A percentile compares a stretch with the other conserved stretches of the same genome.
Conservation (phyloP, 2,113 vertebrate genomes). For the Balaenoptera acutorostrata region DNA sequence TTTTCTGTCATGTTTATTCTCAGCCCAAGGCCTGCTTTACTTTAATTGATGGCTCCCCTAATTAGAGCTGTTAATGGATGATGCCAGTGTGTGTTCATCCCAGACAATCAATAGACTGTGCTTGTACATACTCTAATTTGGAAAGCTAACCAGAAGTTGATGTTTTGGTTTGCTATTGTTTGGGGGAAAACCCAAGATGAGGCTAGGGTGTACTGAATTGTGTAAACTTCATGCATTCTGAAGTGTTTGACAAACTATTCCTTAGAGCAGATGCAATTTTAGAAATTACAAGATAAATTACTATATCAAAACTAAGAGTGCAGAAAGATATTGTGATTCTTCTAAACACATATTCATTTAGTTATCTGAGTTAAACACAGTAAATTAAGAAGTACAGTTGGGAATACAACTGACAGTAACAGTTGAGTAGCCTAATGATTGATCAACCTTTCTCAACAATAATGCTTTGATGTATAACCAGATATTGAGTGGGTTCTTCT, state of each 20-base stretch:
- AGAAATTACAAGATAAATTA: constrained; percentile 5
- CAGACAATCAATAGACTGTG: constrained; percentile 51
- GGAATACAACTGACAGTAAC: not conserved
- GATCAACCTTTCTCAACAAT: constrained; percentile 6
- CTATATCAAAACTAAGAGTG: constrained; percentile 3
- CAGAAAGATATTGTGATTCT: constrained; percentile 7
- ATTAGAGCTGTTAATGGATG: constrained; percentile 57
- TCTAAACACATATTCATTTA: constrained; percentile 6
- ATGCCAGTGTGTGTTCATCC: constrained; percentile 11
- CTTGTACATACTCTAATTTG: constrained; percentile 40
- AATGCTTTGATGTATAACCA: not conserved
- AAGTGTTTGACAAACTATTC: constrained; percentile 18
- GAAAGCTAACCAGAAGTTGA: constrained; percentile 36
- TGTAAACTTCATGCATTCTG: not conserved
- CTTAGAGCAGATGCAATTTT: not conserved
- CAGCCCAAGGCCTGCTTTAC: constrained; percentile 43
- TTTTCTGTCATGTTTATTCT: constrained; percentile 50
- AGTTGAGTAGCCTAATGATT: not conserved
- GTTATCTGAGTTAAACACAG: constrained; percentile 24
- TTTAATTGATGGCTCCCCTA: constrained; percentile 53
- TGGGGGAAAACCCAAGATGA: not conserved
- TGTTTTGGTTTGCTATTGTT: constrained; percentile 24
- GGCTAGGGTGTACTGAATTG: not conserved
- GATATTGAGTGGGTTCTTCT: not conserved
- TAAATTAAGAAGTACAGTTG: not conserved